These are phyloP conservation scores for Acanthococcus lagerstroemiae DNA, from an alignment of 2,888 invertebrate genomes.

Conservation along the genomic window DNA sequence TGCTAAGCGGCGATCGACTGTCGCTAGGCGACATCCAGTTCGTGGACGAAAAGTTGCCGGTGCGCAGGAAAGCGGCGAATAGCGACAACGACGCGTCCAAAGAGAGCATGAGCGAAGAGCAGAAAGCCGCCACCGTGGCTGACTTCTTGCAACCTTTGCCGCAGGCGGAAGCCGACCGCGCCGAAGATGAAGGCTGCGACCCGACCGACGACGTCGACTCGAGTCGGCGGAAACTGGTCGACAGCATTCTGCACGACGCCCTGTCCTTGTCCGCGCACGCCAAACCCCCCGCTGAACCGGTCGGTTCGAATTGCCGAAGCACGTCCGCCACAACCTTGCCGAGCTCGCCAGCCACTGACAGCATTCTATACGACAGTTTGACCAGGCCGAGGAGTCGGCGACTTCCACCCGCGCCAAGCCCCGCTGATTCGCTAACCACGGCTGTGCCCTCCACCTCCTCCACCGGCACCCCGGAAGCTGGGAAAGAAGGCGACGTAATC, in stretches of 20 bases:
- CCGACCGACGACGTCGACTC: not conserved
- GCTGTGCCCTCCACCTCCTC: not conserved
- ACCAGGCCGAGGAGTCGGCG: conserved; percentile 1
- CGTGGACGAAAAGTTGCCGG: not conserved
- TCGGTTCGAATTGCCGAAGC: not conserved
- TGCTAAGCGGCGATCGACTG: not conserved
- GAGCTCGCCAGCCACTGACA: not conserved
- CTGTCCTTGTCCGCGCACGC: not conserved
- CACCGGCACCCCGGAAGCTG: not conserved
- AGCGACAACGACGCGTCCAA: not conserved
- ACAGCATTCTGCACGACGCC: conserved; percentile 8
- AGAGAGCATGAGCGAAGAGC: not conserved
- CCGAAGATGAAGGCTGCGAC: not conserved
- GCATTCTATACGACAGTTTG: conserved; percentile 15
- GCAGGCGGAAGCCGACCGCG: not conserved
- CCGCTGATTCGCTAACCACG: not conserved
- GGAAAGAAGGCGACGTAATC: not conserved
- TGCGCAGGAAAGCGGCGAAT: not conserved
- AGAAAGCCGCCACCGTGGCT: not conserved
- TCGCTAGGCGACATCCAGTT: not conserved
- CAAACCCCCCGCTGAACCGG: too few species aligned
- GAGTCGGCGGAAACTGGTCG: not conserved
- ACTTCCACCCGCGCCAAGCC: not conserved
- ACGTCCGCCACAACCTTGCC: not conserved
- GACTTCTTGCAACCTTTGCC: not conserved